phyloP scores from a whole-genome alignment of 2,797 vertebrate genomes.

The Melanotaenia trifasciata region DNA sequence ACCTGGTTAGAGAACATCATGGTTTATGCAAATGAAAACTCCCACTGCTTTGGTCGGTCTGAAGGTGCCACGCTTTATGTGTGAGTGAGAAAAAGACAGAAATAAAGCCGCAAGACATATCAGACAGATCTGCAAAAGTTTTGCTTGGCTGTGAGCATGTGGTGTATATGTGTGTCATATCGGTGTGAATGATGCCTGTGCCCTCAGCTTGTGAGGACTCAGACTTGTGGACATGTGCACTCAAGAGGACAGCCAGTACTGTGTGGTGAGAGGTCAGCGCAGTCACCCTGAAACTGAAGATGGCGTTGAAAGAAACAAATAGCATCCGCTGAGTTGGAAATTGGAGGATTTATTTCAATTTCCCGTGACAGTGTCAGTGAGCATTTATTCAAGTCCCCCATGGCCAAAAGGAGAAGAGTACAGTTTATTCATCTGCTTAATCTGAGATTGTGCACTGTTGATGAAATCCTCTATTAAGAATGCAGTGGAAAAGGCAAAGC shows the following conservation, averaged over 20 bases:
- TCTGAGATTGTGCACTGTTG: conserved; percentile 8
- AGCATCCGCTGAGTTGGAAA: conserved; percentile 55
- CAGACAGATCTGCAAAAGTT: neutral
- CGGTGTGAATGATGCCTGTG: neutral
- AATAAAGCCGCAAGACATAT: conserved; percentile 12
- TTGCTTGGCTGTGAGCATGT: neutral
- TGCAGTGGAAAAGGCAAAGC: conserved; percentile 2
- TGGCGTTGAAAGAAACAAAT: conserved; percentile 55
- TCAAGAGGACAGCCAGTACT: conserved; percentile 33
- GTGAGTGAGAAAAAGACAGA: neutral
- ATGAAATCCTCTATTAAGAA: conserved; percentile 21
- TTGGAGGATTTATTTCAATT: conserved; percentile 54
- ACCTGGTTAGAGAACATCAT: conserved; percentile 53
- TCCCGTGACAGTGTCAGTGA: conserved; percentile 37
- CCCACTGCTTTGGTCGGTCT: neutral
- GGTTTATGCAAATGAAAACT: conserved; percentile 47
- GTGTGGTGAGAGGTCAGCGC: conserved; percentile 40
- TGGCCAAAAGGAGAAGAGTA: neutral
- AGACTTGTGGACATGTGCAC: conserved; percentile 33
- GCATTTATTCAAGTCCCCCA: conserved; percentile 27
- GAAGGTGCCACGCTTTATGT: conserved; percentile 1
- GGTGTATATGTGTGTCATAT: conserved; percentile 14
- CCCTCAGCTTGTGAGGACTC: conserved; percentile 16
- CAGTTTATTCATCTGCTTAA: conserved; percentile 41
- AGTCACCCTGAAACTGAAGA: conserved; percentile 65